Evolutionary conservation across 2,113 vertebrate species (phyloP).

Genomic region (Corythornis vintsioides): DNA sequence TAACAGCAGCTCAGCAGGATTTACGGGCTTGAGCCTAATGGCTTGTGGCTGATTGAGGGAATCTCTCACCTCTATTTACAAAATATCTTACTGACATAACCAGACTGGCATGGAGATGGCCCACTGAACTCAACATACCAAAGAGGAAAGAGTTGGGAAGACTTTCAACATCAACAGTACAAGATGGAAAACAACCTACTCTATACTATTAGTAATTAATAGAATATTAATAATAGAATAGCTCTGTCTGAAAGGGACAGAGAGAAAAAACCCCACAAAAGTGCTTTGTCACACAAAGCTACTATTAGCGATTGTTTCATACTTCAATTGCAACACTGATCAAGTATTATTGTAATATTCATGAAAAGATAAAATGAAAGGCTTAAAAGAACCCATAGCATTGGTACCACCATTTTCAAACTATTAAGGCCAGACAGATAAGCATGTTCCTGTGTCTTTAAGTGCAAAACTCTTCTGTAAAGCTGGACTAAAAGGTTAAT

Average conservation of each 20-base stretch:
- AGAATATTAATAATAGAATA: background rate
- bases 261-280: background rate
- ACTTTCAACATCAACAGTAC: background rate
- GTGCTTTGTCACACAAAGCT: background rate
- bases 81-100: background rate
- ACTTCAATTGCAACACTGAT: background rate
- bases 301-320: background rate
- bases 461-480: background rate
- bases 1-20: background rate
- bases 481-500: background rate
- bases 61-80: background rate
- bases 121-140: background rate
- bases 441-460: background rate
- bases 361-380: background rate
- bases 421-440: background rate
- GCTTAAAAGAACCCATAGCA: rapidly evolving
- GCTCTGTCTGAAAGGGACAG: background rate
- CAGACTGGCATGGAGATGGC: background rate
- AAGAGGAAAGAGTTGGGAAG: background rate
- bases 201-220: background rate
- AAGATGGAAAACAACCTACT: background rate
- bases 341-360: background rate
- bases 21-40: background rate
- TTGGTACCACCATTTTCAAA: background rate
- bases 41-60: background rate